Base-by-base conservation (phyloP, 2,113 vertebrate species). In the Grus americana region DNA sequence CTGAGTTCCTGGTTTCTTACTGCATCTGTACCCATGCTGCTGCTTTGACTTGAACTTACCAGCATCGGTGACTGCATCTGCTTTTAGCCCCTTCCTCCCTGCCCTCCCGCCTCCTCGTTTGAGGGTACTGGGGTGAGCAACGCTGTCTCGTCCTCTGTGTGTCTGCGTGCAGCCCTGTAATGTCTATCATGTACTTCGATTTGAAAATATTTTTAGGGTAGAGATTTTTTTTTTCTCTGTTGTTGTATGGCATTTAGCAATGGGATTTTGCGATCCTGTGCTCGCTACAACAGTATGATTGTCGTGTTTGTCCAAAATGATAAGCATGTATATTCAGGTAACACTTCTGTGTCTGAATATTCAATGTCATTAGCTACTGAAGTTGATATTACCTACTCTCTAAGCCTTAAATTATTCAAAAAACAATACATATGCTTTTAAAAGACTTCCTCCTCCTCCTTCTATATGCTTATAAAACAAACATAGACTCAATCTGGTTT, bases 91-190 rank as follows among this genome's bases (percentile, higher is more conserved):
- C 36, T 55, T 63, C 55, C 40, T 62, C 44, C 54, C 57, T 66
- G n/a, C 38, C 62, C 30, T 50, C 12, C n/a, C 10, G 11, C 47
- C 38, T 27, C 68, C 24, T 40, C 38, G 11, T 34, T 5, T 5
- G 54, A 36, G n/a, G 15, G 36, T 26, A 5, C 19, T 4, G 36
- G 61, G 65, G 36, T 11, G 21, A 57, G 30, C 36, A 6, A 8
- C 12, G 2, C 30, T 4, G 3, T 20, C 42, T 74, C 0, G 24
- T 26, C 40, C 30, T 46, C n/a, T 10, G 0, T 71, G 36, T 50
- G 8, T 44, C 94, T 79, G 20, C 40, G 19, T 7, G 61, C 57
- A 71, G 42, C 24, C 42, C 27, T 62, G 11, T 34, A 17, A 65
- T 12, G 6, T 58, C 9, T 36, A 34, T 12, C 26, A 66, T 34